Conservation (phyloP, 2,888 invertebrate genomes). For the Helobdella robusta region DNA sequence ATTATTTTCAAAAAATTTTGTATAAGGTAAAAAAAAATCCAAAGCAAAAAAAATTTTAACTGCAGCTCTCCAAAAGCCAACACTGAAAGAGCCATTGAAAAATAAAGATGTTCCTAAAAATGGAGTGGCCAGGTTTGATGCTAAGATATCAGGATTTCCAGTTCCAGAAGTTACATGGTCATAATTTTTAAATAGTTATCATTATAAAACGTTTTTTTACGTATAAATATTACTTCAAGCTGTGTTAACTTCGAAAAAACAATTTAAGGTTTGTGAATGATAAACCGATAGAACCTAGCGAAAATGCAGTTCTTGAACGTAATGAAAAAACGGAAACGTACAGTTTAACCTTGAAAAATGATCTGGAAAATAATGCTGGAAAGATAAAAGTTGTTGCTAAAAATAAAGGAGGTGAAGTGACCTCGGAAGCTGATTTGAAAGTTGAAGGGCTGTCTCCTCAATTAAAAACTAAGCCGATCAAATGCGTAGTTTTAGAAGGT, state of each 20-base stretch:
- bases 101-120: slow-evolving; percentile 44
- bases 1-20: too few relatives aligned
- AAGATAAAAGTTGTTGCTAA: slow-evolving; percentile 62
- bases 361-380: slow-evolving; percentile 66
- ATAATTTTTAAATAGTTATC: background rate
- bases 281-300: slow-evolving; percentile 12
- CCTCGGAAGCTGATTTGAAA: slow-evolving; percentile 51
- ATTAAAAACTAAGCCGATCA: slow-evolving; percentile 45
- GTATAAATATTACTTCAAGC: too few relatives aligned
- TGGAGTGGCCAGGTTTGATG: slow-evolving; percentile 55
- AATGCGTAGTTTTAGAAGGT: slow-evolving; percentile 48
- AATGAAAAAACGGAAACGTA: slow-evolving; percentile 52
- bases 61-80: slow-evolving; percentile 46
- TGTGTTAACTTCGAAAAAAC: too few relatives aligned
- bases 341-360: slow-evolving; percentile 62
- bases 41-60: background rate
- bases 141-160: slow-evolving; percentile 81
- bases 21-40: too few relatives aligned
- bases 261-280: slow-evolving; percentile 22
- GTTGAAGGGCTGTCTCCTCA: slow-evolving; percentile 47
- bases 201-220: too few relatives aligned
- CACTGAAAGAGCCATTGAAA: slow-evolving; percentile 41
- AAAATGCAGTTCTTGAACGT: slow-evolving; percentile 39
- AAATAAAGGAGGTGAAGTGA: slow-evolving; percentile 63
- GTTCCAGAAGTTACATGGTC: slow-evolving; percentile 75